Evolutionary conservation across 1,140 invertebrate species (phyloP), one percentile per base, ranked within the genome.

Genomic region (Zelostemma sp.): DNA sequence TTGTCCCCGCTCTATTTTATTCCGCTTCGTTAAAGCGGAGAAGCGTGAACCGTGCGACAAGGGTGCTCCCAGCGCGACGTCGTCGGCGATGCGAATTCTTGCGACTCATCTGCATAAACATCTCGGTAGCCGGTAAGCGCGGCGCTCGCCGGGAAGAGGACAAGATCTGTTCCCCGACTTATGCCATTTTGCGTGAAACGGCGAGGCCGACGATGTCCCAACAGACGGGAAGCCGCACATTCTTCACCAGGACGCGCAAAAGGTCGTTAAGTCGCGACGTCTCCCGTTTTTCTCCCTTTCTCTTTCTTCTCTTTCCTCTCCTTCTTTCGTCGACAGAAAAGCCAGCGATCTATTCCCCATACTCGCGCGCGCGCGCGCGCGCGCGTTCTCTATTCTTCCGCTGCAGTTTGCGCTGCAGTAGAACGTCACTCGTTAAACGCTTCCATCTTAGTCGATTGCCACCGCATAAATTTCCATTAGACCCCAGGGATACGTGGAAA

Each of bases 401-500:
- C 45, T 62, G 50, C 53, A 43, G 55, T n/a, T n/a, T n/a, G n/a
- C n/a, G n/a, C n/a, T n/a, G n/a, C n/a, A n/a, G 21, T 11, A 3
- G 35, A 58, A 68, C 46, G 65, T 72, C 70, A 72, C 57, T 68
- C 61, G 70, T 72, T 68, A 72, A 72, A 68, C 54, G 65, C 70
- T 64, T 72, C 70, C 66, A 72, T 65, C 70, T 72, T 68, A 51
- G 57, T 57, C 70, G 70, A 72, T 72, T 68, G 61, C 60, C 65
- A 68, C 65, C 65, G 61, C 70, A 72, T 72, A 72, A 72, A 72
- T 72, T 68, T 68, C 65, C 70, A 72, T 72, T 72, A 72, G 66
- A 59, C 50, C 61, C 45, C 25, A 25, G 25, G 45, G 65, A 64
- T 72, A 59, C 70, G 54, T 60, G 58, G 35, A 68, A 72, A 72